Evolutionary conservation across 2,113 vertebrate genomes (phyloP).

Genomic region (Sterrhoptilus dennistouni): DNA sequence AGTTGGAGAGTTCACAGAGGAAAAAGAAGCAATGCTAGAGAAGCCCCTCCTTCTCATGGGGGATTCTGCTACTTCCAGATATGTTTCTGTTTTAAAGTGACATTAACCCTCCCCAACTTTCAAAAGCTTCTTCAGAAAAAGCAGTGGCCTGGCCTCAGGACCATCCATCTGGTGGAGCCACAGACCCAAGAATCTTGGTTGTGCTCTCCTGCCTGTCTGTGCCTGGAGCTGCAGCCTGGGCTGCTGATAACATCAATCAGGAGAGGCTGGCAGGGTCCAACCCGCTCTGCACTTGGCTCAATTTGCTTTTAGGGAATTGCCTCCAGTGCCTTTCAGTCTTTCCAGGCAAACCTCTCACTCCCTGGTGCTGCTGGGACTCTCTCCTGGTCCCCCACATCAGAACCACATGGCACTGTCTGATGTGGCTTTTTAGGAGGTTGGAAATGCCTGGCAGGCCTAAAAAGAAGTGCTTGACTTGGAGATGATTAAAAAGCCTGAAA

Average conservation of each 20-base stretch:
- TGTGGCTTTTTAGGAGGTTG: background rate
- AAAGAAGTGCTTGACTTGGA: background rate
- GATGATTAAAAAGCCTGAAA: background rate
- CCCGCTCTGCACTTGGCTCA: background rate
- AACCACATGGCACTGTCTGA: background rate
- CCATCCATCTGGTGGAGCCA: slow-evolving; percentile 37
- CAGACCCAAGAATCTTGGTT: background rate
- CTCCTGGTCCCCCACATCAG: background rate
- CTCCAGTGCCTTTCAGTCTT: background rate
- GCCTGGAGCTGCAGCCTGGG: background rate
- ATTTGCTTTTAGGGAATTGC: background rate
- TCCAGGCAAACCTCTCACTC: background rate
- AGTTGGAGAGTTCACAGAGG: background rate
- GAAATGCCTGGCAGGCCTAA: background rate
- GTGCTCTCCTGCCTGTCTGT: background rate
- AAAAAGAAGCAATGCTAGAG: background rate
- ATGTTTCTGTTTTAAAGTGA: background rate
- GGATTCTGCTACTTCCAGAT: background rate
- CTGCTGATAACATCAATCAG: background rate
- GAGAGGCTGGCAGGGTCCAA: background rate
- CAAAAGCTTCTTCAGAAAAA: background rate
- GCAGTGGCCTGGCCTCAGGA: background rate
- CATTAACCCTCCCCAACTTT: background rate
- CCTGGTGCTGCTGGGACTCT: background rate
- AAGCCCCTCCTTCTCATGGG: background rate